Base-by-base conservation (phyloP, 2,113 vertebrate genomes). In the Grantiella picta region DNA sequence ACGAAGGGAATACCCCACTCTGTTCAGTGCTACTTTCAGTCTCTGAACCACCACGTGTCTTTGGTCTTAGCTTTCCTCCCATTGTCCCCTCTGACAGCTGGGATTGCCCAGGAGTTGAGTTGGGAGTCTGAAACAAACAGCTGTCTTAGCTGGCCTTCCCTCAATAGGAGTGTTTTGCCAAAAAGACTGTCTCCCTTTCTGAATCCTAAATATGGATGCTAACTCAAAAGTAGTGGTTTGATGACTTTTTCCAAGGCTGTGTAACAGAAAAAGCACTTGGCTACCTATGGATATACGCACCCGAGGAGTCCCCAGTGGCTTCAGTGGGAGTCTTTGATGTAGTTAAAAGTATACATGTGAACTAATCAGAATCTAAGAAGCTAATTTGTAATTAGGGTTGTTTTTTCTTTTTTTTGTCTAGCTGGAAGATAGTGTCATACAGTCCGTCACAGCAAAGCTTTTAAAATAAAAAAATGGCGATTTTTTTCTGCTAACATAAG, bases 291-390 rank as follows among this genome's bases (percentile, higher is more conserved):
- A 44, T 13, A 21, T 56, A 44, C 40, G 15, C 24, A 35, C 3
- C 2, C 7, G 36, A n/a, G 19, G 2, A 56, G 7, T 38, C 24
- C 27, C 27, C 10, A 45, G 0, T 11, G 31, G 10, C 24, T 83
- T 70, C 59, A 90, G 19, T 29, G 18, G 29, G 16, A 57, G 23
- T 14, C 4, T 21, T n/a, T 82, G 33, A 35, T 66, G 65, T 56
- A 63, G 31, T 29, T 83, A 64, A 69, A 94, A 66, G 29, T 19
- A n/a, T 3, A 35, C 11, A 27, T 8, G 12, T 60, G 31, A 65
- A 70, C 73, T 59, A 59, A 71, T 60, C 28, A 38, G 40, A 18
- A 77, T 18, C 24, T 88, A 77, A 77, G 4, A 40, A 59, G 24
- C 8, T 92, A 15, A 70, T 83, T 57, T 78, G 16, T 20, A 65